Evolutionary conservation across 2,888 invertebrate species (phyloP).

Genomic region (Sphinx pinastri): DNA sequence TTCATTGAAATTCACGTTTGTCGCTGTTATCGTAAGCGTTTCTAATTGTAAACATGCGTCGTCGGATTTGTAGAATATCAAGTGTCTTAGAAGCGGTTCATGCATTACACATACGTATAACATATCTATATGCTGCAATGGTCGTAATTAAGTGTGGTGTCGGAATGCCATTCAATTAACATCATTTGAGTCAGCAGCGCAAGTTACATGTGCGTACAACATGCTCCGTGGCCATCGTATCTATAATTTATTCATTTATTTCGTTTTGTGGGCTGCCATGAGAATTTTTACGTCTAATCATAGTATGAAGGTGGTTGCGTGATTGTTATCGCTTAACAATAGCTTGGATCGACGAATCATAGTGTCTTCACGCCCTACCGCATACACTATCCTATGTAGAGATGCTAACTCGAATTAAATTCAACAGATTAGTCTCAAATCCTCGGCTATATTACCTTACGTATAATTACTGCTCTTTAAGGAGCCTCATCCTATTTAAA

Average conservation of each 20-base stretch:
- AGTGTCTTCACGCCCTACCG: not conserved
- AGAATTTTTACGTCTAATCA: not conserved
- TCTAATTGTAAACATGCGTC: slow-evolving; percentile 22
- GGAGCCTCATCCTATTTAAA: slow-evolving; percentile 14
- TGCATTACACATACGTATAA: slow-evolving; percentile 28
- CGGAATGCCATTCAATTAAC: slow-evolving; percentile 41
- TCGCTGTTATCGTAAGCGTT: slow-evolving; percentile 13
- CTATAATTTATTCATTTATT: slow-evolving; percentile 12
- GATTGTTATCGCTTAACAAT: not conserved
- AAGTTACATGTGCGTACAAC: slow-evolving; percentile 22
- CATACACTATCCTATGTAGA: not conserved
- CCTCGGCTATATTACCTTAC: too few species aligned
- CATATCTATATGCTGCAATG: slow-evolving; percentile 30
- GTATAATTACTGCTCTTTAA: slow-evolving; percentile 9
- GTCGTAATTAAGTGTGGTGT: slow-evolving; percentile 34
- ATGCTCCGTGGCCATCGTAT: slow-evolving; percentile 23
- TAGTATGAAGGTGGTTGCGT: not conserved
- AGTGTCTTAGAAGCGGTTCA: not conserved
- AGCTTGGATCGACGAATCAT: not conserved
- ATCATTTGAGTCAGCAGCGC: slow-evolving; percentile 38
- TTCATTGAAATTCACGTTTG: not conserved
- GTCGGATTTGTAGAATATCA: slow-evolving; percentile 9
- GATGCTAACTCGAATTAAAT: not conserved
- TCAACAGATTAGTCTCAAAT: not conserved
- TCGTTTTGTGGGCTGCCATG: not conserved